Percentiles rank a stretch among this genome's conserved stretches.
Conservation (phyloP, 35 echinoderm and acorn worm genomes). For the Strongylocentrotus purpuratus region DNA sequence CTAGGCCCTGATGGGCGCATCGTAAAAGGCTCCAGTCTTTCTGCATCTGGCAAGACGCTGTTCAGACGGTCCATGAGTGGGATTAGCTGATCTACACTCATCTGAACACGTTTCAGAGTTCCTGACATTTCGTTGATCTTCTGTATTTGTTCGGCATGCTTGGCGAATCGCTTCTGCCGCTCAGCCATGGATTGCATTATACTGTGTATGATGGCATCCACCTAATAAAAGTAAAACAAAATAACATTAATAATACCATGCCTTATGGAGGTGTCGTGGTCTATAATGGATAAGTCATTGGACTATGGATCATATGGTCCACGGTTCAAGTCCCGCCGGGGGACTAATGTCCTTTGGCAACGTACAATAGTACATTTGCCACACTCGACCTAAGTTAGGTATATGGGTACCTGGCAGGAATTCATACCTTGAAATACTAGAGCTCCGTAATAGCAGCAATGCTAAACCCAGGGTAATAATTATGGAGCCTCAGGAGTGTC, state of each 20-base stretch:
- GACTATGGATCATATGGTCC: too few relatives aligned
- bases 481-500: too few relatives aligned
- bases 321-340: too few relatives aligned
- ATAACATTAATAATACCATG: neutral
- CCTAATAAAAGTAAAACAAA: conserved; percentile 33
- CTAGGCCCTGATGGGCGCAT: conserved; percentile 61
- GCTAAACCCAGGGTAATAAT: too few relatives aligned
- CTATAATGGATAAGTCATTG: too few relatives aligned
- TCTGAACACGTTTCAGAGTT: conserved; percentile 74
- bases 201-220: conserved; percentile 69
- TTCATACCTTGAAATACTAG: too few relatives aligned
- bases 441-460: too few relatives aligned
- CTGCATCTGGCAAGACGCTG: conserved; percentile 80
- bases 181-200: conserved; percentile 74
- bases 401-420: too few relatives aligned
- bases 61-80: conserved; percentile 94
- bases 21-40: conserved; percentile 86
- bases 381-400: too few relatives aligned
- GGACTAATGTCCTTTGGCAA: too few relatives aligned
- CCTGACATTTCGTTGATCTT: conserved; percentile 95
- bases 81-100: conserved; percentile 81
- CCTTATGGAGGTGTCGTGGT: too few relatives aligned
- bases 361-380: too few relatives aligned
- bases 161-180: conserved; percentile 83
- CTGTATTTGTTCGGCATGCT: conserved; percentile 90